Conservation (phyloP, 2,888 invertebrate genomes). For the Steinernema hermaphroditum region DNA sequence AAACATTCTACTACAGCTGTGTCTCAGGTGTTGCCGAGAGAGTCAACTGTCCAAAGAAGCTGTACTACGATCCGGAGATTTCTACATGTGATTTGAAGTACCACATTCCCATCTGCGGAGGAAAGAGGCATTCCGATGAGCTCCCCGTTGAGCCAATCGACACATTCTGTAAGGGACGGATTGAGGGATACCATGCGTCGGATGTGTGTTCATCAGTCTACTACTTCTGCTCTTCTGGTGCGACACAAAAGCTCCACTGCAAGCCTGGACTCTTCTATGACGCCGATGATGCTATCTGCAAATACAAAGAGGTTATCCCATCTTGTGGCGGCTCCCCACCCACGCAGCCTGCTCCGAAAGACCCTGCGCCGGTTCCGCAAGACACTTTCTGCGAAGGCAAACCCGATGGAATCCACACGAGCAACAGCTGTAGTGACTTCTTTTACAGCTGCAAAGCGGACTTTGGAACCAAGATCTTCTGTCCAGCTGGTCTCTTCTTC, state of each 20-base stretch:
- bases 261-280: conserved; percentile 46
- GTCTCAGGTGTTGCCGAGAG: background rate
- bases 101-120: background rate
- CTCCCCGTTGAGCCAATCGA: background rate
- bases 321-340: conserved; percentile 41
- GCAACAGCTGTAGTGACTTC: background rate
- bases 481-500: no score
- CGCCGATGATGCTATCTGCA: conserved; percentile 37
- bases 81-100: background rate
- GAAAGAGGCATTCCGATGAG: background rate
- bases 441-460: no score
- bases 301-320: conserved; percentile 39
- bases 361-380: no score
- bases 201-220: no score
- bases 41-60: background rate
- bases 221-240: conserved; percentile 45
- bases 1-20: background rate
- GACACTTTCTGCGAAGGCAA: conserved; percentile 7
- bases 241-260: conserved; percentile 36
- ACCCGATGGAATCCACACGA: conserved; percentile 3
- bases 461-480: no score
- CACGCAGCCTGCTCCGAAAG: conserved; percentile 23
- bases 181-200: no score
- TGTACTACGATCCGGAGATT: background rate
- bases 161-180: conserved; percentile 47